Evolutionary conservation across 2,797 vertebrate genomes (phyloP), one percentile per base, ranked within the genome.

Genomic region (Argyrosomus regius): DNA sequence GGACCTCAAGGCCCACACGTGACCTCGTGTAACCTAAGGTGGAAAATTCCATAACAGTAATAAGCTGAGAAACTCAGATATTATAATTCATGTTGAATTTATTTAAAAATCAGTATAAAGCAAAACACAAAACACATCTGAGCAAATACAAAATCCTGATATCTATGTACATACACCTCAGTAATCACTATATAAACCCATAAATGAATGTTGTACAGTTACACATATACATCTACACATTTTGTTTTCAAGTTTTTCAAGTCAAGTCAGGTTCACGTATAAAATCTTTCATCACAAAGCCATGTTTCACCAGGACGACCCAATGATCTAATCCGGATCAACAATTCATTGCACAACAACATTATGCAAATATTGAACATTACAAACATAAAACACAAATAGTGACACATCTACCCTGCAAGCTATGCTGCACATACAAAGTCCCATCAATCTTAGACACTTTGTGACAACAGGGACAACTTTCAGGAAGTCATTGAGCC

Each of bases 61-160:
- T n/a, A 35, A 56, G 8, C 4, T 6, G 7, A 12, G 20, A 56
- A 56, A 57, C 43, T 49, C 26, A 58, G 14, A 48, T 57, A 35
- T 63, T 31, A 31, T 58, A 18, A n/a, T 59, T 66, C 12, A 75
- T 16, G 18, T 28, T 28, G 31, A 8, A 5, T 65, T 75, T 64
- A 65, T 41, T 65, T 50, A 2, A 22, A 75, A 18, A 31, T 20
- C 10, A 17, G 28, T 28, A 12, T 3, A 31, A 31, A 31, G 6
- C 31, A 31, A 26, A 26, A 31, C 31, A 31, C 6, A 31, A 31
- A 31, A 31, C 16, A 22, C 28, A 43, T 18, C 18, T 31, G 11
- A 46, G 5, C 0, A 61, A 61, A 61, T 16, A 12, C 9, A 62
- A 43, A 11, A 5, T 54, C 6, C 0, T 35, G 18, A 57, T 58